A percentile compares a stretch with the other conserved stretches of the same genome.
Evolutionary conservation across 2,797 vertebrate genomes (phyloP).

Genomic region (Danio kyathit): DNA sequence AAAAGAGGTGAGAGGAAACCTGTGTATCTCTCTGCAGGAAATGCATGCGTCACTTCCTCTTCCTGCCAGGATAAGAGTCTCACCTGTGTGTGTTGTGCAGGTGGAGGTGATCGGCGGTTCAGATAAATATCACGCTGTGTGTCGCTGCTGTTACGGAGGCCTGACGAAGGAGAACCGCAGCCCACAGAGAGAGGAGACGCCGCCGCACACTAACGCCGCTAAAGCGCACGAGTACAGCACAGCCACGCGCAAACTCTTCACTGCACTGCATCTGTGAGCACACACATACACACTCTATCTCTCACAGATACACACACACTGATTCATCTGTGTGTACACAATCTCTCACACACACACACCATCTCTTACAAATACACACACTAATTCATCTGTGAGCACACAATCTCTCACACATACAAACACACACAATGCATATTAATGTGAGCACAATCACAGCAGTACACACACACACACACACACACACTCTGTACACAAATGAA

Average conservation of each 20-base stretch:
- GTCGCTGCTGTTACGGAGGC: slow-evolving; percentile 85
- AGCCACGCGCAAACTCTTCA: slow-evolving; percentile 78
- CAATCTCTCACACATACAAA: no score
- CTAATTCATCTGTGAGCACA: no score
- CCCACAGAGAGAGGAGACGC: slow-evolving; percentile 67
- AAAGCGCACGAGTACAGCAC: slow-evolving; percentile 53
- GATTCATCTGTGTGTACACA: slow-evolving; percentile 65
- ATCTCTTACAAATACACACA: no score
- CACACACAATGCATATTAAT: no score
- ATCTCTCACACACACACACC: no score
- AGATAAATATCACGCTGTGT: slow-evolving; percentile 94
- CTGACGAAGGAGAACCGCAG: slow-evolving; percentile 87
- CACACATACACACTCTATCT: no score
- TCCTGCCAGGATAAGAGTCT: background rate
- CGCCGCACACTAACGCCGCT: slow-evolving; percentile 29
- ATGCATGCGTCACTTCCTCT: background rate
- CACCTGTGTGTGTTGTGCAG: slow-evolving; percentile 68
- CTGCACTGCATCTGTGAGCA: slow-evolving; percentile 71
- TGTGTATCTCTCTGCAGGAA: no score
- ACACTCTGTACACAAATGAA: no score
- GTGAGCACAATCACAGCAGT: no score
- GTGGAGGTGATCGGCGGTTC: slow-evolving; percentile 96
- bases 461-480: no score
- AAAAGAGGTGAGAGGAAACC: slow-evolving; percentile 86
- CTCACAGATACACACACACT: slow-evolving; percentile 55